Base-by-base conservation (phyloP, 1,140 invertebrate species). In the Aphis gossypii region DNA sequence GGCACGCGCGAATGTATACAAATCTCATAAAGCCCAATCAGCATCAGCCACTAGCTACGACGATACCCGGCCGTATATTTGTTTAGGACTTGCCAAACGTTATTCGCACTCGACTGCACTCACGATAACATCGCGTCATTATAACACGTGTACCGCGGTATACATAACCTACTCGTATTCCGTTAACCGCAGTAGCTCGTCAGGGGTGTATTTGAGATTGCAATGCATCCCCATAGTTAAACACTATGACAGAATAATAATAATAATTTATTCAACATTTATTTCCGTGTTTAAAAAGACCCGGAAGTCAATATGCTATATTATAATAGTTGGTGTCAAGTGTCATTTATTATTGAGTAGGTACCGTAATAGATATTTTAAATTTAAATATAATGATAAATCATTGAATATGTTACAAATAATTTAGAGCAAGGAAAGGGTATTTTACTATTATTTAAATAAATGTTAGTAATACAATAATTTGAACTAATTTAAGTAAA, bases 21-120 rank as follows among this genome's bases (percentile, higher is more conserved):
- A 89, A 89, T 89, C 88, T 41, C 88, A 89, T 56, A 89, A 56
- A 89, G 35, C 88, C 88, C 88, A 89, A 89, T 89, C 88, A 89
- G 51, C 88, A 56, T 11, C 88, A 89, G 48, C 48, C 23, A 86
- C 44, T 76, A 76, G 30, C 86, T 30, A 87, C 30, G 30, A 51
- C 35, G 88, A 35, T 89, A 41, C 35, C 48, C 88, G 23, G 23
- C 54, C 51, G 51, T 89, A 56, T 89, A 89, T 89, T 89, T 89
- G 88, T 89, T 89, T 89, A 89, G 88, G 88, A 89, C 88, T 89
- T 56, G 88, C 88, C 88, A 38, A 89, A 54, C 48, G 48, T 48
- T 25, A 51, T 89, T 41, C 48, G 48, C 88, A 38, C 48, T 89
- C 48, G 20, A 25, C 51, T 38, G 88, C 51, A 23, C 48, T 30